A percentile compares a stretch with the other conserved stretches of the same genome.
Conservation (phyloP, 2,888 invertebrate genomes). For the Synanthedon myopaeformis region DNA sequence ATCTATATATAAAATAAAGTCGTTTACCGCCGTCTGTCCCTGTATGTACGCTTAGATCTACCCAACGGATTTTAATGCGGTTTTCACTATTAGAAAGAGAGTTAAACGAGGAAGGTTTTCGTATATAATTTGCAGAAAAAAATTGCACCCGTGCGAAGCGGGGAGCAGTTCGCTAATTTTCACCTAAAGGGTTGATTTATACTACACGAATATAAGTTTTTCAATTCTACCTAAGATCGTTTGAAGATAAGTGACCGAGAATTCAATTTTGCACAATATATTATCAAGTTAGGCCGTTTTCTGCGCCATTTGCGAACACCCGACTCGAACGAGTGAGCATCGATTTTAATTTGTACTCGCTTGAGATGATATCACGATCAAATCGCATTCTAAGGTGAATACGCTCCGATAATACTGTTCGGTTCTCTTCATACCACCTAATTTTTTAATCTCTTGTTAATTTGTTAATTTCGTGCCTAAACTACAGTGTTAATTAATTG, state of each 20-base stretch:
- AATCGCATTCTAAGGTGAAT: constrained; percentile 18
- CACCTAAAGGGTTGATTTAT: not conserved
- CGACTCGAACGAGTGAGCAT: constrained; percentile 21
- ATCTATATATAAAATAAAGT: not conserved
- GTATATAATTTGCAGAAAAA: too few relatives aligned
- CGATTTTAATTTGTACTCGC: constrained; percentile 29
- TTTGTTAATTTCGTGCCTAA: too few relatives aligned
- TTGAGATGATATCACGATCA: constrained; percentile 9
- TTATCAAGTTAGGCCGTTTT: constrained; percentile 34
- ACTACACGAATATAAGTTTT: constrained; percentile 14
- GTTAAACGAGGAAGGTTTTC: too few relatives aligned
- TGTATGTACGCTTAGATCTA: too few relatives aligned
- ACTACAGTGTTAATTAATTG: too few relatives aligned
- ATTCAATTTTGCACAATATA: constrained; percentile 20
- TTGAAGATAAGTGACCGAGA: constrained; percentile 16
- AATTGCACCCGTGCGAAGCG: too few relatives aligned
- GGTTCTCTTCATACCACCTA: constrained; percentile 12
- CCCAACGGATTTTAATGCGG: too few relatives aligned
- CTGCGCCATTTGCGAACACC: constrained; percentile 29
- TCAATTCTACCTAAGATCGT: constrained; percentile 20
- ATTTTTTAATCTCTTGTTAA: constrained; percentile 1
- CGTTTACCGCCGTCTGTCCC: too few relatives aligned
- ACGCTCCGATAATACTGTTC: constrained; percentile 19
- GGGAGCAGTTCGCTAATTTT: not conserved
- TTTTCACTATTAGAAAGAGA: too few relatives aligned